Conservation (phyloP, 2,888 invertebrate species). For the Empis livida region DNA sequence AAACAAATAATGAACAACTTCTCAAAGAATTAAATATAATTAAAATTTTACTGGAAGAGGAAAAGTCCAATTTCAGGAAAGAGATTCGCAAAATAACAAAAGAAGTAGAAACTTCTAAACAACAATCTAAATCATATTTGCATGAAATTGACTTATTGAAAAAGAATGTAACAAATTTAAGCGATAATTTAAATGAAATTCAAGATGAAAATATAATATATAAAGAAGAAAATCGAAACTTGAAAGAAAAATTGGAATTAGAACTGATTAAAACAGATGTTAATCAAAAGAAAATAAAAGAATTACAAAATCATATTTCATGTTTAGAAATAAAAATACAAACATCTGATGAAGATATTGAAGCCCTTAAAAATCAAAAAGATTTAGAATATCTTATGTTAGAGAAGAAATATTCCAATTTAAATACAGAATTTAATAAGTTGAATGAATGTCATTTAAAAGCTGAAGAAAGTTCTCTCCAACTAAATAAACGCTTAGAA, state of each 20-base stretch:
- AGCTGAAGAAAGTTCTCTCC: constrained; percentile 1
- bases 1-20: no score
- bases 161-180: neutral
- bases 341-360: neutral
- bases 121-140: neutral
- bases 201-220: neutral
- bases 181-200: neutral
- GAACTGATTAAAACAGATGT: no score
- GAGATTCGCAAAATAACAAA: no score
- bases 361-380: neutral
- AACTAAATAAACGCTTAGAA: neutral
- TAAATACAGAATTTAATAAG: neutral
- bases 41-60: no score
- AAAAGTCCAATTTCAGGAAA: no score
- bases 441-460: constrained; percentile 12
- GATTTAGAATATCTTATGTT: neutral
- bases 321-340: no score
- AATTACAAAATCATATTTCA: no score
- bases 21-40: no score
- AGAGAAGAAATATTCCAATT: neutral
- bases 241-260: no score
- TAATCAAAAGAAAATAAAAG: no score
- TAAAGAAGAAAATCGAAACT: neutral
- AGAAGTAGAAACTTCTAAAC: neutral
- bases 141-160: neutral